Conservation (phyloP, 37 sponge, comb jelly and placozoan species). For the Diacarnus erythraeanus region DNA sequence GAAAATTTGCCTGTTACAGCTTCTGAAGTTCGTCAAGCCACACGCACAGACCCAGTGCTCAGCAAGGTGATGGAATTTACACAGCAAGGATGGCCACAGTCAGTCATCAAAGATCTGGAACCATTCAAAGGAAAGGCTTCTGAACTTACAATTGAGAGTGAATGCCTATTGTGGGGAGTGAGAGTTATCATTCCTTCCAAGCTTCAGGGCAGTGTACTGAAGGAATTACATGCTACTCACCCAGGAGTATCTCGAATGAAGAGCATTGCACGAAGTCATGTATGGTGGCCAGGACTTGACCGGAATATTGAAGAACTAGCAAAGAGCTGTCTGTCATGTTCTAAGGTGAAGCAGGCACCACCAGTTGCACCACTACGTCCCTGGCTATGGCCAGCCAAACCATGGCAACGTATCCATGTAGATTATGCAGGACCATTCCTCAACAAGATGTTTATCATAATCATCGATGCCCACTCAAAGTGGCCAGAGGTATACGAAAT, state of each 20-base stretch:
- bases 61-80: constrained; percentile 12
- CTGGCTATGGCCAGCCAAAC: no score
- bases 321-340: no score
- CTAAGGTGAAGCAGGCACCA: no score
- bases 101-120: background rate
- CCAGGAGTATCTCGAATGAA: constrained; percentile 49
- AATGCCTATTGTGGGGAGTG: constrained; percentile 42
- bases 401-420: no score
- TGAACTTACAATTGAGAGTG: constrained; percentile 23
- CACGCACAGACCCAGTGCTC: background rate
- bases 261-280: constrained; percentile 25
- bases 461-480: no score
- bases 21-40: background rate
- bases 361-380: no score
- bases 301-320: no score
- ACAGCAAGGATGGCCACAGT: constrained; percentile 41
- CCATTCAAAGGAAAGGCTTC: background rate
- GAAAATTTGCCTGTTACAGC: constrained; percentile 3
- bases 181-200: constrained; percentile 37
- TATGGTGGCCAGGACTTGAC: constrained; percentile 59
- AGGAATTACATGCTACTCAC: constrained; percentile 28
- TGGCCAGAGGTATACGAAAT: no score
- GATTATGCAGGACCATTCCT: no score
- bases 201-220: constrained; percentile 5
- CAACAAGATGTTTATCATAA: no score